Base-by-base conservation (phyloP, 92 coral and sea anemone species). In the Siderastrea siderea region DNA sequence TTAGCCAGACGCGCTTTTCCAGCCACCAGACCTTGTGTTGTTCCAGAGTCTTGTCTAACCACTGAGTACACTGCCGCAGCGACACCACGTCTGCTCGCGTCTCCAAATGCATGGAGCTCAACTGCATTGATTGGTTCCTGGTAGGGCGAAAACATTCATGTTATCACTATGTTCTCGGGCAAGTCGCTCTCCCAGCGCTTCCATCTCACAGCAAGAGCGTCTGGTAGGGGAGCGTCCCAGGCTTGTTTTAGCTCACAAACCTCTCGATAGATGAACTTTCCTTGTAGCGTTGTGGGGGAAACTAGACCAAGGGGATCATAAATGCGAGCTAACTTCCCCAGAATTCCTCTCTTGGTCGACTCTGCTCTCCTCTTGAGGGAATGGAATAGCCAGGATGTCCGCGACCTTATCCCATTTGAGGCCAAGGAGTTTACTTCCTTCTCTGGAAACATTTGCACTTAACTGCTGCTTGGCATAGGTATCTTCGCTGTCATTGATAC, bases 221-320 rank as follows among this genome's bases (percentile, higher is more conserved):
- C 49, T 17, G 79, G 86, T 80, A 86, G 64, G 3, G 75, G 84
- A 67, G 69, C 73, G 46, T 85, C 89, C 89, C 89, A 85, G 44
- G 89, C 74, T 77, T 75, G 76, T 45, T 75, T 66, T 1, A 77
- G 74, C 84, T 86, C 69, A 7, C 88, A 75, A 13, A 86, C 86
- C 13, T 86, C 77, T 46, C 90, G 76, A 68, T 66, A 84, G 46
- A 73, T 4, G 2, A 86, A 54, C 17, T 78, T 47, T 9, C 65
- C 86, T 65, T 86, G 45, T 47, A 86, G 63, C 12, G 78, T 58
- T 3, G 49, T 59, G 59, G 85, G 90, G 3, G 74, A 87, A 50
- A 74, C 91, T 47, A 80, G 57, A 8, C 90, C 90, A 8, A 86
- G 68, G 57, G 77, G 78, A 26, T 79, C 87, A 16, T 86, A 86